Conservation (phyloP, 2,888 invertebrate genomes). For the Eumacrocentrus americanus region DNA sequence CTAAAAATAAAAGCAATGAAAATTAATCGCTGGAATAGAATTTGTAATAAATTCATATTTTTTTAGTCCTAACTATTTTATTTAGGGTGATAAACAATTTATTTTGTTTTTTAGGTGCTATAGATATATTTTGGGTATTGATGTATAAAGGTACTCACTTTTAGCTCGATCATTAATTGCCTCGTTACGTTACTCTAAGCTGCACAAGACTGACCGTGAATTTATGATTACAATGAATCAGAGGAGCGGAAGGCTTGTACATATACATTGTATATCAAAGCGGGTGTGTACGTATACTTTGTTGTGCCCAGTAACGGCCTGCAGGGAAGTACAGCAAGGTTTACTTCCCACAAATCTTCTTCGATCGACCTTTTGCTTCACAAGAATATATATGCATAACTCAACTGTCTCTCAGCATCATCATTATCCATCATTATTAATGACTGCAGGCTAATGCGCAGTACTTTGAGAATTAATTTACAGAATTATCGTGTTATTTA, state of each 20-base stretch:
- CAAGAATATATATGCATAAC: conserved; percentile 6
- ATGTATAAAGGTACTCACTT: not conserved
- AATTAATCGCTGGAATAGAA: not conserved
- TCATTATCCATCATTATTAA: conserved; percentile 24
- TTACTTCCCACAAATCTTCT: conserved; percentile 39
- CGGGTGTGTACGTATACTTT: conserved; percentile 4
- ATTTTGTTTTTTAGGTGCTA: not conserved
- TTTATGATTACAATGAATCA: conserved; percentile 26
- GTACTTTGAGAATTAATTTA: conserved; percentile 12
- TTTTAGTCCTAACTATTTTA: not conserved
- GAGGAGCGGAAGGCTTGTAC: conserved; percentile 12
- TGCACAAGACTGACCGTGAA: not conserved
- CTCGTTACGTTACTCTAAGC: conserved; percentile 14
- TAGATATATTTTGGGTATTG: not conserved
- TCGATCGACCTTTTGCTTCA: conserved; percentile 6
- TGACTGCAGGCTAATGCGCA: not conserved
- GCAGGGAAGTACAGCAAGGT: conserved; percentile 39
- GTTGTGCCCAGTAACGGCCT: conserved; percentile 31
- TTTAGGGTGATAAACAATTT: not conserved
- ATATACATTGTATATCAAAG: not conserved
- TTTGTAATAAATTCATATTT: not conserved
- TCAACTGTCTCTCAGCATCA: conserved; percentile 3
- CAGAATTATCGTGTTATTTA: conserved; percentile 9
- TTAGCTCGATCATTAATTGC: conserved; percentile 18
- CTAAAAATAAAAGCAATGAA: not conserved